Evolutionary conservation across 2,113 vertebrate genomes (phyloP).

Genomic region (Alaudala cheleensis): DNA sequence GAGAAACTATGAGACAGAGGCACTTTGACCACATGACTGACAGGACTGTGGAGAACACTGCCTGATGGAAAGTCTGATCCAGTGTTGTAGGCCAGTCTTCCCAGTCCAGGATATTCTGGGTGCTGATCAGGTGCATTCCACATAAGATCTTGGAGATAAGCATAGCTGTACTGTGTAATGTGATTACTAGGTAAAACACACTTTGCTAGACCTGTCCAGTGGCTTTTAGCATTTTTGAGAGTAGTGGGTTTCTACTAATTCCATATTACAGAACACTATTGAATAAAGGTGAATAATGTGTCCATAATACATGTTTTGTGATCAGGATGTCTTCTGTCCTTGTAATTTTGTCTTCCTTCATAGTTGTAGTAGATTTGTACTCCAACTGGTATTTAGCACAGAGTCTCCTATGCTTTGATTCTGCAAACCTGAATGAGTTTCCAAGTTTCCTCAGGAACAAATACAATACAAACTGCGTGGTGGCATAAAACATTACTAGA

Average conservation of each 20-base stretch:
- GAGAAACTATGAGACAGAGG: neutral
- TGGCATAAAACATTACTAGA: neutral
- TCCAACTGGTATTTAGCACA: neutral
- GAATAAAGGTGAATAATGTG: neutral
- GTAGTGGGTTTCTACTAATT: neutral
- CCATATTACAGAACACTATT: fast-evolving
- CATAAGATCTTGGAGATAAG: neutral
- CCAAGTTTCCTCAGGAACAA: neutral
- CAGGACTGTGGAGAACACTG: fast-evolving
- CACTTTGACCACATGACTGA: neutral
- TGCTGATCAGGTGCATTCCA: neutral
- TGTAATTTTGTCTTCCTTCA: neutral
- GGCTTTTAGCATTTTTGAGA: neutral
- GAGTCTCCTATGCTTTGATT: neutral
- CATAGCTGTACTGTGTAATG: neutral
- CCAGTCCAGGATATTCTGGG: neutral
- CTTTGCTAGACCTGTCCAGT: neutral
- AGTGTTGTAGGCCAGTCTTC: neutral
- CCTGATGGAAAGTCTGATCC: neutral
- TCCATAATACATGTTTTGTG: neutral
- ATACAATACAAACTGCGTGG: neutral
- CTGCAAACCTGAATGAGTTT: neutral
- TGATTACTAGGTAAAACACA: neutral
- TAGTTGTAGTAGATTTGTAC: neutral
- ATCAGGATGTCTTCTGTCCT: neutral